phyloP scores from a whole-genome alignment of 2,797 vertebrate genomes.

The Epinephelus malabaricus region DNA sequence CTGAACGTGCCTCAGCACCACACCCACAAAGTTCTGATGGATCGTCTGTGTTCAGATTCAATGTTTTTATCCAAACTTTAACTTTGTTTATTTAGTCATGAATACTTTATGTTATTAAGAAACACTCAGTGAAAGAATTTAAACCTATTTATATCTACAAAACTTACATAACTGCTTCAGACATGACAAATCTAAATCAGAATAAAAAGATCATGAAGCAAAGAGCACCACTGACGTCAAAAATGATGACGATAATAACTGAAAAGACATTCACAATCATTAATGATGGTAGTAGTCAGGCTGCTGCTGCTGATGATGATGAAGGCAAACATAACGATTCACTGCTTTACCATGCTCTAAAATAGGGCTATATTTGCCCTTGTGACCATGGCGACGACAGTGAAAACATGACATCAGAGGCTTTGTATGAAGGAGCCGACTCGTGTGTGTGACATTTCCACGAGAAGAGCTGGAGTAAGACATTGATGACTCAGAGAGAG shows the following conservation, averaged over 20 bases:
- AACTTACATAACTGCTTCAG: neutral
- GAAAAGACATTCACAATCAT: constrained; percentile 15
- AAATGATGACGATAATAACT: neutral
- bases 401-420: constrained; percentile 72
- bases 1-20: neutral
- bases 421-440: constrained; percentile 40
- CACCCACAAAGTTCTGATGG: neutral
- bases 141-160: neutral
- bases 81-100: neutral
- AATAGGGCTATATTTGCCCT: constrained; percentile 69
- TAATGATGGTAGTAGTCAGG: constrained; percentile 20
- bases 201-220: neutral
- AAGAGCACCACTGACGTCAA: constrained; percentile 2
- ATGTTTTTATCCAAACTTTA: neutral
- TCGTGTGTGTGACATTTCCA: constrained; percentile 43
- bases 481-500: neutral
- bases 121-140: neutral
- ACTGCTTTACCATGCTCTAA: constrained; percentile 3
- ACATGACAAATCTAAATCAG: neutral
- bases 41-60: neutral
- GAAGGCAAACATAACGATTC: neutral
- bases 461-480: constrained; percentile 7
- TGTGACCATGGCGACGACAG: constrained; percentile 66
- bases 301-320: neutral
- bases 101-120: neutral